Evolutionary conservation across 2,888 invertebrate species (phyloP).

Genomic region (Drosophila atroscutellata): DNA sequence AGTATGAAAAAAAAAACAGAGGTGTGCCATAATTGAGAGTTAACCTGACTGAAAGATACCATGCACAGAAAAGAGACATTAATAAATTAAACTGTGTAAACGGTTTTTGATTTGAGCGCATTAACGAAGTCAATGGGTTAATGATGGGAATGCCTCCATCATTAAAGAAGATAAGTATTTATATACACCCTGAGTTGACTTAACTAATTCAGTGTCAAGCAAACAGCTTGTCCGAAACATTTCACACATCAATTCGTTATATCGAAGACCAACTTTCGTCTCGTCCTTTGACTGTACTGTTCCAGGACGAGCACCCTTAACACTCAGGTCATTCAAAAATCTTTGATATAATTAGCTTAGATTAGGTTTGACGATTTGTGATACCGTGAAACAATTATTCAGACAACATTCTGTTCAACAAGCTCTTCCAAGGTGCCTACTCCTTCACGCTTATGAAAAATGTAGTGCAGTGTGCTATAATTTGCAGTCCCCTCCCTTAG

Average conservation of each 20-base stretch:
- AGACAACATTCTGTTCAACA: not conserved
- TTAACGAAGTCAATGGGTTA: not conserved
- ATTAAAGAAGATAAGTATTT: not conserved
- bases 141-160: not conserved
- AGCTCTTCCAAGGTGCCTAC: constrained; percentile 66
- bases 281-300: too few species aligned
- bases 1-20: constrained; percentile 14
- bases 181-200: not conserved
- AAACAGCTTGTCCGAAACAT: not conserved
- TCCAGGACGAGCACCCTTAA: not conserved
- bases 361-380: not conserved
- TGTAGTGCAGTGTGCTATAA: constrained; percentile 43
- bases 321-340: not conserved
- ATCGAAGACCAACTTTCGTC: not conserved
- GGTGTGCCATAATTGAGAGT: not conserved
- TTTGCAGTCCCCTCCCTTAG: constrained; percentile 43
- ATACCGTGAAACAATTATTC: too few species aligned
- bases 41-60: constrained; percentile 1
- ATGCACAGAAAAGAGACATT: not conserved
- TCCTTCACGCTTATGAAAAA: constrained; percentile 68
- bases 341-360: not conserved
- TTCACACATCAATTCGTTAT: not conserved
- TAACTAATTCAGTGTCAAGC: not conserved
- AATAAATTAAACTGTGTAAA: not conserved
- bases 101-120: not conserved